phyloP scores from a whole-genome alignment of 2,113 vertebrate species.

The Poecilia latipinna region DNA sequence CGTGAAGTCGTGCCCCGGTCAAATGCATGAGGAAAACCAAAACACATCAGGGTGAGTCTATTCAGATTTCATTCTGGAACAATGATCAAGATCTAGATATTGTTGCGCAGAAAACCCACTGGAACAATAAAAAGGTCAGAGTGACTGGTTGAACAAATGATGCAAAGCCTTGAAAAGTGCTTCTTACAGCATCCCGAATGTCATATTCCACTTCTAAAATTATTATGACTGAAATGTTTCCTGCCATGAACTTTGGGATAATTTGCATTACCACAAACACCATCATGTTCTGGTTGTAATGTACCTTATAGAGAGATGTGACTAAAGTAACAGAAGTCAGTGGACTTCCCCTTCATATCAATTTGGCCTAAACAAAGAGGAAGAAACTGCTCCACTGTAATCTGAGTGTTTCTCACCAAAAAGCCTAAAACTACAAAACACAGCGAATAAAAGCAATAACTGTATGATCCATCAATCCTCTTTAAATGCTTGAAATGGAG shows the following conservation, averaged over 20 bases:
- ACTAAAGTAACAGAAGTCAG: slow-evolving; percentile 30
- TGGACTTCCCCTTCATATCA: slow-evolving; percentile 58
- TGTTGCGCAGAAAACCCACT: neutral
- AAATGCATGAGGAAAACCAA: slow-evolving; percentile 9
- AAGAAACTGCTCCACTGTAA: slow-evolving; percentile 69
- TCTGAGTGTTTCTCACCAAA: slow-evolving; percentile 46
- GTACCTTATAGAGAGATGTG: slow-evolving; percentile 36
- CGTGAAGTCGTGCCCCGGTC: slow-evolving; percentile 33
- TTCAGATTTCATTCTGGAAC: neutral
- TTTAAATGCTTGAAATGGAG: no score
- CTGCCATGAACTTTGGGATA: slow-evolving; percentile 42
- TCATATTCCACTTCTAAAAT: slow-evolving; percentile 23
- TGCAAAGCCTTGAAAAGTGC: neutral
- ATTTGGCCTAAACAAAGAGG: slow-evolving; percentile 42
- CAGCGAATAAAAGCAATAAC: slow-evolving; percentile 42
- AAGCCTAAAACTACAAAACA: slow-evolving; percentile 41
- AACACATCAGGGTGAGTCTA: neutral
- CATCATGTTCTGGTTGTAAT: slow-evolving; percentile 15
- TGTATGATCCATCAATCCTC: neutral
- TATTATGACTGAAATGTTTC: slow-evolving; percentile 30
- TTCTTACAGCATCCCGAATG: neutral
- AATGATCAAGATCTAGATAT: slow-evolving; percentile 3
- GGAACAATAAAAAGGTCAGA: slow-evolving; percentile 3
- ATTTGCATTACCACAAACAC: slow-evolving; percentile 47
- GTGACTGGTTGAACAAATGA: neutral